phyloP scores from a whole-genome alignment of 2,888 invertebrate genomes.

The Cosmia pyralina region DNA sequence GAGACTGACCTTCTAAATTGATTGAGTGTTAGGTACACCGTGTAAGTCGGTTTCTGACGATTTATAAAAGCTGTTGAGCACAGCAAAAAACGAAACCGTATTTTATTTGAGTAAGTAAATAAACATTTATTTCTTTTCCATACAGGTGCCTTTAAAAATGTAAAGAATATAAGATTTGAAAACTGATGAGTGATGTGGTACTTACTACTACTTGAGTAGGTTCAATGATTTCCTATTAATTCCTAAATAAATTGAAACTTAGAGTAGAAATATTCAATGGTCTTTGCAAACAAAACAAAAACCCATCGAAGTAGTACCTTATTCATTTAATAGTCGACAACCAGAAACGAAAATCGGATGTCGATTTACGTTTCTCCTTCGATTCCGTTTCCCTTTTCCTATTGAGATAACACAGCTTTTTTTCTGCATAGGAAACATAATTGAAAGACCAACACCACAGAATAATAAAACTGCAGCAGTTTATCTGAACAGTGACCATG shows the following conservation, averaged over 20 bases:
- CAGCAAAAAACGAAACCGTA: neutral
- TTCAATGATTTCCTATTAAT: neutral
- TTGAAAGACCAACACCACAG: constrained; percentile 34
- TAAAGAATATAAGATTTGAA: too few species aligned
- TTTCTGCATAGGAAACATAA: constrained; percentile 36
- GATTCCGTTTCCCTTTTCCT: constrained; percentile 53
- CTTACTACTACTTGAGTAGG: too few species aligned
- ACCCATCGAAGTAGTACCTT: neutral
- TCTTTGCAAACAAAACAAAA: constrained; percentile 5
- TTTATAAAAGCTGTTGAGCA: too few species aligned
- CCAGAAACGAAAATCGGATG: constrained; percentile 56
- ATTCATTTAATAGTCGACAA: constrained; percentile 23
- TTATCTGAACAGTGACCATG: too few species aligned
- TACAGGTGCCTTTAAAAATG: too few species aligned
- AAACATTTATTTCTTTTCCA: too few species aligned
- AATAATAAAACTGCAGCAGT: too few species aligned
- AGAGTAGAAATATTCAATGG: neutral
- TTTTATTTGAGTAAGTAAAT: neutral
- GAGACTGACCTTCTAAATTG: too few species aligned
- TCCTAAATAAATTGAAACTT: too few species aligned
- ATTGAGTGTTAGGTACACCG: too few species aligned
- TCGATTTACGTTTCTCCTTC: constrained; percentile 53
- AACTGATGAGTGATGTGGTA: too few species aligned
- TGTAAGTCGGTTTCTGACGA: too few species aligned
- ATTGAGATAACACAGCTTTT: constrained; percentile 55